Evolutionary conservation across 2,797 vertebrate species (phyloP).

Genomic region (Astyanax mexicanus): DNA sequence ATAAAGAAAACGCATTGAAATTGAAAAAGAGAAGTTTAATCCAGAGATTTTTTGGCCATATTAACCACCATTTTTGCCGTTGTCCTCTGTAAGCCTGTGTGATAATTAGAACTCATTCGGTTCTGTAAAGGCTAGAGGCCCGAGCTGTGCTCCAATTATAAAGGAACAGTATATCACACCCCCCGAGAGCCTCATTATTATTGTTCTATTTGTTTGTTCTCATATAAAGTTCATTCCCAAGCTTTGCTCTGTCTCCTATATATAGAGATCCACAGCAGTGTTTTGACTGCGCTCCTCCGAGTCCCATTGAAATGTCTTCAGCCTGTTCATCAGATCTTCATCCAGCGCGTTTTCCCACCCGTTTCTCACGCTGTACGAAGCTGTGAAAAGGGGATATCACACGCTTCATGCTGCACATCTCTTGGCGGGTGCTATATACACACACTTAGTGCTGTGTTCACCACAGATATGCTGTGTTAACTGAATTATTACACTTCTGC

Average conservation of each 20-base stretch:
- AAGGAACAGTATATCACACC: no score
- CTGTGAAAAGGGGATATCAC: not conserved
- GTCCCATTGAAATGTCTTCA: not conserved
- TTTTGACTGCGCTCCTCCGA: not conserved
- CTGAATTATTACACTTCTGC: not conserved
- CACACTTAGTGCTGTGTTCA: not conserved
- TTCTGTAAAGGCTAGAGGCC: no score
- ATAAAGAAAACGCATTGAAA: no score
- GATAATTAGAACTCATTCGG: not conserved
- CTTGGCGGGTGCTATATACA: no score
- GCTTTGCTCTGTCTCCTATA: not conserved
- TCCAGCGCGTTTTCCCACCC: not conserved
- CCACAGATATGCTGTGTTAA: not conserved
- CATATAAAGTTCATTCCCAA: not conserved
- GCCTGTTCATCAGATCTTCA: not conserved
- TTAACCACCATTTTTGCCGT: no score
- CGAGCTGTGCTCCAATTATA: not conserved
- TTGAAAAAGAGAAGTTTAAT: no score
- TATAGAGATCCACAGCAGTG: not conserved
- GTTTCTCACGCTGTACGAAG: not conserved
- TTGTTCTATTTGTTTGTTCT: slow-evolving; percentile 26
- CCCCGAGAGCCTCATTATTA: not conserved
- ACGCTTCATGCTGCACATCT: no score
- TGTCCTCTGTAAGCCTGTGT: not conserved
- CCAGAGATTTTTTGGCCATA: no score